Base-by-base conservation (phyloP, 2,113 vertebrate species). In the Brienomyrus brachyistius region DNA sequence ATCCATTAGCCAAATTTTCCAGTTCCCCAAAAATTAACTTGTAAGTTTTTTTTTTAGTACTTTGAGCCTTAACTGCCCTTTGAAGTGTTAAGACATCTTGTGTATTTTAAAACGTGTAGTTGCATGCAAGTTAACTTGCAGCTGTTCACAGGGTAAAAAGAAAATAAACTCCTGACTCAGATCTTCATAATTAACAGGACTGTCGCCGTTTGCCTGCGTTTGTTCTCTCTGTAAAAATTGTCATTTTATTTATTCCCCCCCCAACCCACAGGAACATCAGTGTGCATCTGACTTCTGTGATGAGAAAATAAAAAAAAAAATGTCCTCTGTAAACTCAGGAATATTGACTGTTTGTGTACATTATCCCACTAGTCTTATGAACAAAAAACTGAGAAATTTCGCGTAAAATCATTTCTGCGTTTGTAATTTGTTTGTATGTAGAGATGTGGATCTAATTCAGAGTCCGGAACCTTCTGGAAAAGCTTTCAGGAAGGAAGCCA, bases 61-160 rank as follows among this genome's bases (percentile, higher is more conserved):
- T 62, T 84, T 82, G 23, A 47, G 43, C 77, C 43, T 48, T 62
- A 89, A 82, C 23, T 50, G 47, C 23, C 85, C 47, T 83, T 21
- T 82, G 48, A 82, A 88, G 80, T 59, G 70, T 43, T 21, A 83
- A 89, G 43, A 43, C 35, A 47, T 43, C 19, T 89, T 84, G 89
- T 59, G 31, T 83, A 56, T 89, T 48, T 70, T 31, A 70, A 89
- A 80, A 83, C 4, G 9, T 89, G 77, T 85, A 59, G 27, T 80
- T 59, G 77, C 89, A 84, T 85, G 89, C 89, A 89, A 85, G 89
- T 85, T 84, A 62, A 85, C 89, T 85, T 89, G 89, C 89, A 89
- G 51, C 77, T 89, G 54, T 89, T 84, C 54, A 89, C 89, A 89
- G 89, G 89, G 89, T 89, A 89, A 85, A 89, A 89, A 89, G 59